Percentiles rank a stretch among this genome's conserved stretches.
Conservation (phyloP, 2,113 vertebrate genomes). For the Hoplias malabaricus region DNA sequence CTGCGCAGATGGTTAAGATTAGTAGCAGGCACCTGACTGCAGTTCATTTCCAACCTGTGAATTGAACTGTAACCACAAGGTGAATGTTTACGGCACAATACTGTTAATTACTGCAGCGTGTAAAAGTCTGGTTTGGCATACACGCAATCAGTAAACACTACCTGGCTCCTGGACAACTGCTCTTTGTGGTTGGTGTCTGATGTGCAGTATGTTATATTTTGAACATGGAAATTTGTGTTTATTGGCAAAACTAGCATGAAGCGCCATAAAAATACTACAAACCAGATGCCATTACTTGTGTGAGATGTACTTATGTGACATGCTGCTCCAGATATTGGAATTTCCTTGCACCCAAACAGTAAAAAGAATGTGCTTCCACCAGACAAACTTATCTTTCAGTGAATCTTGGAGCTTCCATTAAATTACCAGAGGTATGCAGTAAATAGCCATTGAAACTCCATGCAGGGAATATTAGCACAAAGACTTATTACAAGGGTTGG, state of each 20-base stretch:
- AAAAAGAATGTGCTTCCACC: slow-evolving; percentile 12
- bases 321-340: slow-evolving; percentile 12
- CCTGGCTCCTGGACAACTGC: slow-evolving; percentile 7
- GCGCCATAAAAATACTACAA: slow-evolving; percentile 47
- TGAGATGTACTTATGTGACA: slow-evolving; percentile 31
- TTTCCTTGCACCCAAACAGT: background rate
- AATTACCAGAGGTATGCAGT: slow-evolving; percentile 37
- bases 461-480: slow-evolving; percentile 41
- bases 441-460: slow-evolving; percentile 51
- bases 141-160: slow-evolving; percentile 45
- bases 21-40: slow-evolving; percentile 58
- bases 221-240: slow-evolving; percentile 33
- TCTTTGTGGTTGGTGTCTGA: slow-evolving; percentile 2
- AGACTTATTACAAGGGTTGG: slow-evolving; percentile 50
- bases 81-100: slow-evolving; percentile 46
- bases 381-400: slow-evolving; percentile 4
- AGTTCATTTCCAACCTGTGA: slow-evolving; percentile 53
- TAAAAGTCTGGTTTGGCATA: slow-evolving; percentile 39
- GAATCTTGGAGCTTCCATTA: background rate
- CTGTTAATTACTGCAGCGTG: slow-evolving; percentile 43
- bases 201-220: slow-evolving; percentile 29
- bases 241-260: slow-evolving; percentile 34
- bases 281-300: slow-evolving; percentile 44
- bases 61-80: slow-evolving; percentile 52
- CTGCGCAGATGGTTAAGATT: slow-evolving; percentile 65